Evolutionary conservation across 1,140 invertebrate species (phyloP), one percentile per base, ranked within the genome.

Genomic region (Drosophila orena): DNA sequence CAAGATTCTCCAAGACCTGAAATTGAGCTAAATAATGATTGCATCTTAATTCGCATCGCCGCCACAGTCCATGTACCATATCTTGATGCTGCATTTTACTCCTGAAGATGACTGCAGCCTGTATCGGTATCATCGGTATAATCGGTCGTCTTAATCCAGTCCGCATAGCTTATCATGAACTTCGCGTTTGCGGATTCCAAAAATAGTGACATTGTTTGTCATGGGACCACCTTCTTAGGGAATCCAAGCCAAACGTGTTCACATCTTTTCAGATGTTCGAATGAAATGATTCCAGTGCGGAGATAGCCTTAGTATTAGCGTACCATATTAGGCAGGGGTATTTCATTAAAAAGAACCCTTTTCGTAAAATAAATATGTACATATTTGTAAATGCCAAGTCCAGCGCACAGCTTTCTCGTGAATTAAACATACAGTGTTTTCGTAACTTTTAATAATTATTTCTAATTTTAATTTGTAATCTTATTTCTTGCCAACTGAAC

Each of bases 201-300:
- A 0, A 24, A 30, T 0, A 8, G 0, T 0, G 0, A 40, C 0
- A 2, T 20, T 40, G 8, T 1, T 42, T 10, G 24, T 40, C 24
- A 66, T 15, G 0, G 62, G 62, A 14, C 62, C 57, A 3, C 62
- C 62, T 17, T n/a, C n/a, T n/a, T n/a, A 17, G 12, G 27, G 1
- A 50, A 20, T 12, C 11, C 30, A 12, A 20, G 49, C 15, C 6
- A 17, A 6, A 35, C 8, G 15, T 3, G 27, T 6, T 12, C 7
- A 22, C 22, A 46, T 44, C 10, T 12, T 12, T 12, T 2, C 17
- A 10, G 17, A 44, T 24, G 14, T 8, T 24, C 1, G 2, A 14
- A 3, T 3, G 44, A 24, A 46, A 46, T n/a, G 12, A n/a, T 7
- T 30, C 1, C 22, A 22, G 22, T 24, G 22, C 22, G 22, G 5